Conservation (phyloP, 2,113 vertebrate species). For the Ptyas mucosa region DNA sequence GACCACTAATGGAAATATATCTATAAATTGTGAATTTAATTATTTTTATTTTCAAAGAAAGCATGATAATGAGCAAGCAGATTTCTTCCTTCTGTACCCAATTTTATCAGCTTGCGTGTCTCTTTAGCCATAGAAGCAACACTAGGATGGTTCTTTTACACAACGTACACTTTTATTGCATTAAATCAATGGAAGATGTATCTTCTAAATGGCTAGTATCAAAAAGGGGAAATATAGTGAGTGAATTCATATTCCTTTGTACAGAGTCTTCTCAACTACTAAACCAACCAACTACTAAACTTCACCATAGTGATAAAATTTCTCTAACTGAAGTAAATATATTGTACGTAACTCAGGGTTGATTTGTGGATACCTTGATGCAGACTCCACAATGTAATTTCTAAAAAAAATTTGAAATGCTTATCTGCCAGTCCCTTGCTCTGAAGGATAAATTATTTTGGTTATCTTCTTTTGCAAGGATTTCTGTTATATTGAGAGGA, state of each 20-base stretch:
- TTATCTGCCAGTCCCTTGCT: not conserved
- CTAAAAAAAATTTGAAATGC: not conserved
- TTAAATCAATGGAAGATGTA: not conserved
- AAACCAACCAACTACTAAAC: not conserved
- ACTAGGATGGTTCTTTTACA: not conserved
- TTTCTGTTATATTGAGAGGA: not conserved
- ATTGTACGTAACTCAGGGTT: not conserved
- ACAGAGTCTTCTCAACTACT: not conserved
- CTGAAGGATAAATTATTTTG: not conserved
- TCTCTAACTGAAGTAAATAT: not conserved
- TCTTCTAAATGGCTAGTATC: not conserved
- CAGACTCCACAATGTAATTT: not conserved
- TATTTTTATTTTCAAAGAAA: not conserved
- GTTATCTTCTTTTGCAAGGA: not conserved
- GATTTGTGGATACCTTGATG: not conserved
- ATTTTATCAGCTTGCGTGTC: not conserved
- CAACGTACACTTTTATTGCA: not conserved
- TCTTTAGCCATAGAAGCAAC: not conserved
- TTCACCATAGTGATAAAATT: not conserved
- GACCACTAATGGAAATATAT: not conserved
- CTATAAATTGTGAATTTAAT: not conserved
- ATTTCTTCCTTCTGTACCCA: not conserved
- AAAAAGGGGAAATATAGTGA: not conserved
- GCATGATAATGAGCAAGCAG: not conserved
- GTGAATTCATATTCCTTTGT: not conserved